Percentiles rank a stretch among this genome's conserved stretches.
phyloP scores from a whole-genome alignment of 1,140 invertebrate species.

The Drosophila kurseongensis region DNA sequence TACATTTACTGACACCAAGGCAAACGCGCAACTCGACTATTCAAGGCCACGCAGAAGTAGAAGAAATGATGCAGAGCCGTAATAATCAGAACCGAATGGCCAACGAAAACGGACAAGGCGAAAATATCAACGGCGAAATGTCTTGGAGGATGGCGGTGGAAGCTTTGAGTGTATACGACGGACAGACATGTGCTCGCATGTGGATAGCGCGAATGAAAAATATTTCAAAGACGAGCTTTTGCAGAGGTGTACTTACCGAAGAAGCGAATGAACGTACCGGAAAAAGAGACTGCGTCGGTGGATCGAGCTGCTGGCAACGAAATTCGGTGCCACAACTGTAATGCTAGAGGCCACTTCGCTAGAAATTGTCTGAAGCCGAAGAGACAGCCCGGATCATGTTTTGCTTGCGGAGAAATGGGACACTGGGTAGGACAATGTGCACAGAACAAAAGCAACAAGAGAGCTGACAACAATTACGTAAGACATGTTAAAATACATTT shows the following conservation, averaged over 20 bases:
- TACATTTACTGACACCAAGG: too few relatives aligned
- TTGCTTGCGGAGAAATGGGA: neutral
- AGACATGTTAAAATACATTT: conserved; percentile 1
- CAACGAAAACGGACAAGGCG: too few relatives aligned
- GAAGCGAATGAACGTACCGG: neutral
- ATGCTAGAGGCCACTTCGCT: neutral
- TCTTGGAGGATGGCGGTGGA: neutral
- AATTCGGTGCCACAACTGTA: neutral
- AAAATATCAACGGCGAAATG: neutral
- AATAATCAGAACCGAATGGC: too few relatives aligned
- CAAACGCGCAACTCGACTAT: too few relatives aligned
- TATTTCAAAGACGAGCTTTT: neutral
- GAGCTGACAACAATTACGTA: neutral
- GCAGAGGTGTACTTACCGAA: too few relatives aligned
- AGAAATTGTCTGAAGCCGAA: neutral
- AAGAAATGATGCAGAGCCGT: too few relatives aligned
- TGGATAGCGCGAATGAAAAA: neutral
- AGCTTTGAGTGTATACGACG: neutral
- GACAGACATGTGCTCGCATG: neutral
- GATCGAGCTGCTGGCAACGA: neutral
- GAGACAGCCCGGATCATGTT: neutral
- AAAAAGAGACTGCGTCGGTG: neutral
- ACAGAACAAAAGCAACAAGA: neutral
- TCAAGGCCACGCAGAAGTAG: too few relatives aligned
- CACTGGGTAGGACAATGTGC: neutral